Conservation (phyloP, 2,797 vertebrate species). For the Pampus argenteus region DNA sequence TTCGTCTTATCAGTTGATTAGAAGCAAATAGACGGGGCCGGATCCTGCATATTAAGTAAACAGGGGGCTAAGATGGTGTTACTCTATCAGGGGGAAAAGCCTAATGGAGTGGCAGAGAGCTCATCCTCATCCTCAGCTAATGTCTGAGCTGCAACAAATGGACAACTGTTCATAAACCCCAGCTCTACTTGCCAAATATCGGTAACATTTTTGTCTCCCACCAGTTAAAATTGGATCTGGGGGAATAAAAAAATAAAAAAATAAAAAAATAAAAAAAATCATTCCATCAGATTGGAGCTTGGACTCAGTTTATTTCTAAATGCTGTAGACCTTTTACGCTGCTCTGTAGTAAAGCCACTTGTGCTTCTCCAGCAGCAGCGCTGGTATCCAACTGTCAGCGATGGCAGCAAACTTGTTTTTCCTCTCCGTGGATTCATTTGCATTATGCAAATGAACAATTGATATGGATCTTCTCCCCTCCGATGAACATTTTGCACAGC, state of each 20-base stretch:
- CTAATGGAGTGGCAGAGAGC: constrained; percentile 80
- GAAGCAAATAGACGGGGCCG: constrained; percentile 83
- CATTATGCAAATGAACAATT: constrained; percentile 79
- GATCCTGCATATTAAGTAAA: constrained; percentile 87
- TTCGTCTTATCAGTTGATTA: constrained; percentile 89
- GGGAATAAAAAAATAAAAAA: constrained; percentile 15
- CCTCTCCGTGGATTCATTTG: constrained; percentile 70
- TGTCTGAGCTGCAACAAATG: constrained; percentile 61
- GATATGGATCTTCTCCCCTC: constrained; percentile 78
- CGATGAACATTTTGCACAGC: constrained; percentile 76
- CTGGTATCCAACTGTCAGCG: constrained; percentile 62
- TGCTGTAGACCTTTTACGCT: constrained; percentile 53
- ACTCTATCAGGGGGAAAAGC: constrained; percentile 74
- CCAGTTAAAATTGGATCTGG: constrained; percentile 27
- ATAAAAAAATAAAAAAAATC: constrained; percentile 1
- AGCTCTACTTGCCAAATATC: constrained; percentile 51
- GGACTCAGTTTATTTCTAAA: constrained; percentile 50
- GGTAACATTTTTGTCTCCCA: constrained; percentile 3
- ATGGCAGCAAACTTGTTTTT: constrained; percentile 62
- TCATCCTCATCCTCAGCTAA: constrained; percentile 79
- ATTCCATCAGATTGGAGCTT: constrained; percentile 20
- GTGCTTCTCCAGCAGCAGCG: constrained; percentile 55
- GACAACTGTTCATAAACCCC: constrained; percentile 55
- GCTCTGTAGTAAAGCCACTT: constrained; percentile 57
- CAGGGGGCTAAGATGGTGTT: constrained; percentile 76